Percentiles rank a stretch among this genome's conserved stretches.
These are phyloP conservation scores for Arnoldichthys spilopterus DNA, from an alignment of 2,797 vertebrate genomes.

Conservation along the genomic window DNA sequence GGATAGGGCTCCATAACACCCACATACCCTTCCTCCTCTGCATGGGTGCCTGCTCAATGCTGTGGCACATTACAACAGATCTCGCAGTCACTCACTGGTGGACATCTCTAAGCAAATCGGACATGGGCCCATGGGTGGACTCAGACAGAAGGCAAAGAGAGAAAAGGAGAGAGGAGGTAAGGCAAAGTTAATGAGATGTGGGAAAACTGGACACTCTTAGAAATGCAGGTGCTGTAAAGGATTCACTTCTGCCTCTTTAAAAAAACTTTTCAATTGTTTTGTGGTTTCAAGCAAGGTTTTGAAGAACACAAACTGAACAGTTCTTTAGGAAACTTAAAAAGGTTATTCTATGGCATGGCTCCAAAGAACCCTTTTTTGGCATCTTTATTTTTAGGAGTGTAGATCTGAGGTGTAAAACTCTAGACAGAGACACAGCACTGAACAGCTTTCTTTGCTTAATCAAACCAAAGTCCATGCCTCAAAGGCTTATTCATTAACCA, in stretches of 20 bases:
- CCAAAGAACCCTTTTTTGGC: background rate
- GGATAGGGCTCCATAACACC: slow-evolving; percentile 49
- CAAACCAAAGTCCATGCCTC: background rate
- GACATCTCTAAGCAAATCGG: slow-evolving; percentile 33
- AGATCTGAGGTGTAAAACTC: background rate
- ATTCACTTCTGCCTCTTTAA: background rate
- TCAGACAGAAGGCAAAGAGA: slow-evolving; percentile 64
- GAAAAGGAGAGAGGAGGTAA: slow-evolving; percentile 69
- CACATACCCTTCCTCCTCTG: slow-evolving; percentile 17
- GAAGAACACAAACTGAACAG: background rate
- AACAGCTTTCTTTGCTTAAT: background rate
- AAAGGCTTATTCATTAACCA: background rate
- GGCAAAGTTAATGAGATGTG: slow-evolving; percentile 27
- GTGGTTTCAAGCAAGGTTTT: background rate
- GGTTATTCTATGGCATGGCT: background rate
- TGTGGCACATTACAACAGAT: slow-evolving; percentile 3
- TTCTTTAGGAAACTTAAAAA: background rate
- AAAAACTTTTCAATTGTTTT: background rate
- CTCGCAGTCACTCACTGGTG: slow-evolving; percentile 1
- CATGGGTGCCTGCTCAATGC: background rate
- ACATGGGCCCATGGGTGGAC: slow-evolving; percentile 67
- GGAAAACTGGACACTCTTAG: background rate
- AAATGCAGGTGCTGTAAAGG: background rate
- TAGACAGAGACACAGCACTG: background rate
- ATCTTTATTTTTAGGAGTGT: background rate